Evolutionary conservation across 1,140 invertebrate genomes (phyloP).

Genomic region (Cyclina sinensis): DNA sequence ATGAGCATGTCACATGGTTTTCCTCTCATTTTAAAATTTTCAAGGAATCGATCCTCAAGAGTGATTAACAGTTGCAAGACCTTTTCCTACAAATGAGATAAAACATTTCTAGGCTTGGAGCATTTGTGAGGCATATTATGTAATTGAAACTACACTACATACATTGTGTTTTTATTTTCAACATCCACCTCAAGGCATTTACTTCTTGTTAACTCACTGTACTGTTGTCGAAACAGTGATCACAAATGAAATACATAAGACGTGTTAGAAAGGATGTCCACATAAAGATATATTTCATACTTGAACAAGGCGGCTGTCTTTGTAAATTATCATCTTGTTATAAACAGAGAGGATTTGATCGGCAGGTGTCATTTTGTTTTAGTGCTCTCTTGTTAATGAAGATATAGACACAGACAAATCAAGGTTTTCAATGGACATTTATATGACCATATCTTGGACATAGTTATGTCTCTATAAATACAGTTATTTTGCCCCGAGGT

Average conservation of each 20-base stretch:
- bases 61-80: too few relatives aligned
- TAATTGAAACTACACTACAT: too few relatives aligned
- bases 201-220: too few relatives aligned
- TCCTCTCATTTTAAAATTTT: too few relatives aligned
- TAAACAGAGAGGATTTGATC: not conserved
- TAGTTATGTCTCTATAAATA: conserved; percentile 50
- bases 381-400: not conserved
- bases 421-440: conserved; percentile 28
- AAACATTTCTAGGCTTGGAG: too few relatives aligned
- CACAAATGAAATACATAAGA: not conserved
- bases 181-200: too few relatives aligned
- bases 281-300: not conserved
- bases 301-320: not conserved
- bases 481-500: conserved; percentile 37
- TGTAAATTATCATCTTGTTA: not conserved
- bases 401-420: not conserved
- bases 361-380: not conserved
- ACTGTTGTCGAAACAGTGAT: too few relatives aligned
- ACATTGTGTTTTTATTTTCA: too few relatives aligned
- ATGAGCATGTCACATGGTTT: too few relatives aligned
- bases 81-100: too few relatives aligned
- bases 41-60: too few relatives aligned
- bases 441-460: conserved; percentile 24
- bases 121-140: too few relatives aligned
- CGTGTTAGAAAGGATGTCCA: not conserved